Base-by-base conservation (phyloP, 2,113 vertebrate genomes). In the Coptodon bakossiorum region DNA sequence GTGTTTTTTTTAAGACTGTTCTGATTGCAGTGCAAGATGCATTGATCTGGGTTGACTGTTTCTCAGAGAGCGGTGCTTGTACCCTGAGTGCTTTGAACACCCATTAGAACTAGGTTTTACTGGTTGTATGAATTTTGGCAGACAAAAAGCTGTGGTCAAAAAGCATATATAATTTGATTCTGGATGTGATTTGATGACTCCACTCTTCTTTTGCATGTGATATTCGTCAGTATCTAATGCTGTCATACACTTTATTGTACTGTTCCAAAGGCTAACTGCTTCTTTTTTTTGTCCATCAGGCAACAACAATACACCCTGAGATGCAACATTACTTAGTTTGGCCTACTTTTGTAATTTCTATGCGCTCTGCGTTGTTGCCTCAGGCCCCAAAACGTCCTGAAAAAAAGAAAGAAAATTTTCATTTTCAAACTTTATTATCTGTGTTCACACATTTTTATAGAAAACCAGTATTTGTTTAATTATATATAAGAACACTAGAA, bases 1-100 rank as follows among this genome's bases (percentile, higher is more conserved):
- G 54, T 16, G 4, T 19, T 57, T 34, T 36, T 89, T 68, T 40
- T 57, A 84, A 92, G 63, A 86, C 53, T n/a, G 83, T 40, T 84
- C 34, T 86, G 84, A 87, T 82, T 83, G 87, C 80, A 90, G 66
- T 68, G 73, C 19, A 79, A 7, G 36, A 34, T 61, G 59, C 85
- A 94, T 95, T 88, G 93, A 94, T 89, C 80, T 11, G 1, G 4
- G 11, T 40, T n/a, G 63, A 84, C 61, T 71, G n/a, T 27, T 79
- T 52, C 31, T 43, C 68, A 57, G 89, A 90, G 36, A 85, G 81
- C 71, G 48, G 38, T 79, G 7, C 48, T 89, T 89, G 63, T 83
- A 83, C 82, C 38, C 1, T 2, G 71, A 90, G 31, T 56, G 59
- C n/a, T 80, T 43, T 38, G 19, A 63, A 86, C 45, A 84, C 9